Percentiles rank a stretch among this genome's conserved stretches.
Conservation (phyloP, 2,888 invertebrate genomes). For the Theretra japonica region DNA sequence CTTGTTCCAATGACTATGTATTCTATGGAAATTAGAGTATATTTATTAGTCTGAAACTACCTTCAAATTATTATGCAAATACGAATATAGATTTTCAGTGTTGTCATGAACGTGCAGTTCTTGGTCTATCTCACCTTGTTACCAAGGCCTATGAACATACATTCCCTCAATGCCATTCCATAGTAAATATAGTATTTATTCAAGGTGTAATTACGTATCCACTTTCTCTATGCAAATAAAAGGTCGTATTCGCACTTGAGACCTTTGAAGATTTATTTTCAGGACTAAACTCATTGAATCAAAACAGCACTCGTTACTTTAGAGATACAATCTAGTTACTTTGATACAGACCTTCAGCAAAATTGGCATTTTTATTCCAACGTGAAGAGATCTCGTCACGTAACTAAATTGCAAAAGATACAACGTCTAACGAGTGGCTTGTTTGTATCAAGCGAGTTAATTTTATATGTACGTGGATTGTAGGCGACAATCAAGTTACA, state of each 20-base stretch:
- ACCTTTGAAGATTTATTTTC: too few species aligned
- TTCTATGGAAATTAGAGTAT: too few species aligned
- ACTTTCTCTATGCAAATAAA: too few species aligned
- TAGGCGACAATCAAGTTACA: neutral
- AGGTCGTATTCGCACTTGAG: too few species aligned
- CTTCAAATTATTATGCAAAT: too few species aligned
- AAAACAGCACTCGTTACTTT: neutral
- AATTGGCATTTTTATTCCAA: slow-evolving; percentile 1
- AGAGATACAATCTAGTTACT: neutral
- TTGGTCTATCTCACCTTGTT: neutral
- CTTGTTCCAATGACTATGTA: too few species aligned
- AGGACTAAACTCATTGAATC: too few species aligned
- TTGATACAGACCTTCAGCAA: neutral
- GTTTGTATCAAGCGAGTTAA: slow-evolving; percentile 44
- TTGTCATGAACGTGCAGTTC: neutral
- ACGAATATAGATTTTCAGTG: neutral
- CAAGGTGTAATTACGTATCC: too few species aligned
- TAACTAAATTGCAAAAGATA: slow-evolving; percentile 27
- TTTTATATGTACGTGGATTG: slow-evolving; percentile 39
- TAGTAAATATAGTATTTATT: too few species aligned
- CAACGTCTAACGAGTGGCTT: slow-evolving; percentile 43
- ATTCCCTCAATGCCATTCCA: neutral
- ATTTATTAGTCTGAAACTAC: too few species aligned
- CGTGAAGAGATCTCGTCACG: neutral
- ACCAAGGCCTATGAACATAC: neutral